Evolutionary conservation across 2,797 vertebrate genomes (phyloP).

Genomic region (Chelonia mydas): DNA sequence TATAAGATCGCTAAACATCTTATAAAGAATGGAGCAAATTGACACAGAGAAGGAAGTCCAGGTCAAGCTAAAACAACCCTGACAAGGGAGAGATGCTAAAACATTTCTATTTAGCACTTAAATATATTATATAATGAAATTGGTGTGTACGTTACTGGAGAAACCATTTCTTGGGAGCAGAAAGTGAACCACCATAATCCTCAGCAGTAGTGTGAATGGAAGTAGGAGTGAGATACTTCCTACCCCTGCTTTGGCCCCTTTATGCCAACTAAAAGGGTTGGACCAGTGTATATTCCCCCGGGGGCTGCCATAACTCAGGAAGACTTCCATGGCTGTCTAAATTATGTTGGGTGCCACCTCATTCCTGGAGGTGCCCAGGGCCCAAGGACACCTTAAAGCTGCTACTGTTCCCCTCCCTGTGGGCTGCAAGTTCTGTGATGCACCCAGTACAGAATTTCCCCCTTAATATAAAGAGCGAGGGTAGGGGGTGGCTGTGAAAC

Average conservation of each 20-base stretch:
- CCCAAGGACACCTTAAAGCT: background rate
- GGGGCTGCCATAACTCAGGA: background rate
- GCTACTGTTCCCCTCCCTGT: background rate
- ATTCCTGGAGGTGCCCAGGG: background rate
- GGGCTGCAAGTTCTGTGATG: background rate
- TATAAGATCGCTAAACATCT: slow-evolving; percentile 5
- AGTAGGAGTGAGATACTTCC: background rate
- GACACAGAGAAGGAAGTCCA: fast-evolving
- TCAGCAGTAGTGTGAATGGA: background rate
- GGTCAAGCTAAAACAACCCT: background rate
- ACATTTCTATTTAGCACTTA: slow-evolving; percentile 10
- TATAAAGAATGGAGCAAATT: background rate
- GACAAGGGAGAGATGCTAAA: background rate
- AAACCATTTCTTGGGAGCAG: slow-evolving; percentile 14
- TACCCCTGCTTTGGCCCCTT: fast-evolving
- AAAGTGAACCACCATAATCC: background rate
- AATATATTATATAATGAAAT: background rate
- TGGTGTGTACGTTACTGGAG: slow-evolving; percentile 20
- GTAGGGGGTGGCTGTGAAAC: background rate
- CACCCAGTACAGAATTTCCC: background rate
- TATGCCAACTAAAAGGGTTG: background rate
- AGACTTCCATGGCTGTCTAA: background rate
- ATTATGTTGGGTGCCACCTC: background rate
- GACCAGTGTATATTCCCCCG: background rate
- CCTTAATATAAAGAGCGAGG: fast-evolving